Base-by-base conservation (phyloP, 1,140 invertebrate species). In the Trachelipus rathkii region DNA sequence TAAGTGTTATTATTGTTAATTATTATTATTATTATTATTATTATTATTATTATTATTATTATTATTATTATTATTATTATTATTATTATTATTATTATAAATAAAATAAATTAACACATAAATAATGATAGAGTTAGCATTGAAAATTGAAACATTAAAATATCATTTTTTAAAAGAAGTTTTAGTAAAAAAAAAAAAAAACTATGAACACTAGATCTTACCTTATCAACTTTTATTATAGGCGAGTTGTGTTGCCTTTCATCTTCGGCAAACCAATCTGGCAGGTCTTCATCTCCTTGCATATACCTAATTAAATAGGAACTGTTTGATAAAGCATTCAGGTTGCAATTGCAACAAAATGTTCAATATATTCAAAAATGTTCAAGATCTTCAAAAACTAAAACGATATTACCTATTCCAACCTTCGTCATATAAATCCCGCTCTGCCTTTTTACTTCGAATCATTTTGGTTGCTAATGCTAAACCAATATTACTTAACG, bases 261-360 rank as follows among this genome's bases (percentile, higher is more conserved):
- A 83, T 99, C 97, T 77, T 95, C 89, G 0, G 90, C 87, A 88
- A 99, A 99, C 98, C 98, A 99, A 80, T 93, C 92, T 0, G 98
- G 98, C 45, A 99, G 85, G 84, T 93, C 90, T 10, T 99, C 97
- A 82, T 74, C 79, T 73, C 77, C 78, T 0, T 88, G 86, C 79
- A 87, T 85, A 80, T 87, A 88, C 73, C 87, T 87, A 77, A 46
- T 33, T 33, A 33, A 33, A 33, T 1, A 33, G 33, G 33, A 33
- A 83, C 82, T 10, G 19, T 11, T 80, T 13, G 8, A 73, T 23
- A 60, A 60, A 8, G 50, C 50, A 60, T 60, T 60, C 19, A 8
- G 11, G 50, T 15, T 60, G 19, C 50, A 15, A 60, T 60, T 60
- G 50, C 1, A 50, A 9, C 15, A 10, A 50, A 50, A 9, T 50